Base-by-base conservation (phyloP, 1,140 invertebrate species). In the Ips typographus region DNA sequence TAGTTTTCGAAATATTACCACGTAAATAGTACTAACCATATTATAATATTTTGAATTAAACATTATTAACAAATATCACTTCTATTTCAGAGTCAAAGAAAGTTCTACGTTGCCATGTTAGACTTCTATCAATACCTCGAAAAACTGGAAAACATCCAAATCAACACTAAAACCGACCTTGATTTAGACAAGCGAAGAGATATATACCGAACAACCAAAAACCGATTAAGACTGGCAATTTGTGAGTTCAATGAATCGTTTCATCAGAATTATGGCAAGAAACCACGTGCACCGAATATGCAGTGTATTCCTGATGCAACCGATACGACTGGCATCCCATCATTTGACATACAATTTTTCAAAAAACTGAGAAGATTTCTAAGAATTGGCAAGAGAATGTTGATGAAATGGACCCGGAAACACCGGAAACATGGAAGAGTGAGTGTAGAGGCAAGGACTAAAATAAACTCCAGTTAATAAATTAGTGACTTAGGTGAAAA, bases 201-300 rank as follows among this genome's bases (percentile, higher is more conserved):
- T 8, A 72, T 74, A 22, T 69, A 58, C 62, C 38, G 69, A 6
- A 57, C 62, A 4, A 68, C 65, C 40, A 65, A 72, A 66, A 47
- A 40, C 6, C 55, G 42, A 36, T 58, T 74, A 44, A 68, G 44
- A 52, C 63, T 57, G 42, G 42, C 70, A 7, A 72, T 74, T n/a
- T 74, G 73, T 53, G 73, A 72, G 53, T 72, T 69, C 7, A 69
- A 72, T 44, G 65, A 71, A 39, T 68, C 39, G 52, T 74, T 37
- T 44, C 40, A 22, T 22, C 22, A 22, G 44, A 47, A 49, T 4
- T 47, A 71, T 7, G 49, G 4, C 6, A 62, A 51, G 3, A 6
- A 40, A 70, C 39, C 53, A 39, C n/a, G 38, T 43, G 2, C 39
- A 37, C 52, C 56, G 7, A 72, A 64, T 8, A 62, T 37, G 5